Conservation (phyloP, 2,113 vertebrate genomes). For the Hipposideros armiger region DNA sequence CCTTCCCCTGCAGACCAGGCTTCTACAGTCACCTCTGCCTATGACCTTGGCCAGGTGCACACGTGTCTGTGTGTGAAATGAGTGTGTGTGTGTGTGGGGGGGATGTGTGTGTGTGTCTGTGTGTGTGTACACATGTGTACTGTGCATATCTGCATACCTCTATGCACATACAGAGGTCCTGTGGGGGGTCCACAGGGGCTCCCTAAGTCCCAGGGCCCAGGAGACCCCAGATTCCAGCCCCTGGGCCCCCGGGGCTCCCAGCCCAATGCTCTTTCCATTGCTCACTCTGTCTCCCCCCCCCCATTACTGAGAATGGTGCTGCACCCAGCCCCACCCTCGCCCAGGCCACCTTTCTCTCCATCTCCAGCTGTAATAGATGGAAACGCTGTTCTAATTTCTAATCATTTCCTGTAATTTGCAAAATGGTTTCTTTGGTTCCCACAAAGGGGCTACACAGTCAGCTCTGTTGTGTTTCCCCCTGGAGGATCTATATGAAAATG, state of each 20-base stretch:
- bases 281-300: background rate
- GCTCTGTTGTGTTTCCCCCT: background rate
- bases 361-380: conserved; percentile 63
- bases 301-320: background rate
- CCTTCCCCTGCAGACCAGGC: background rate
- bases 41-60: background rate
- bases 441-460: conserved; percentile 4
- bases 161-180: background rate
- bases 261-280: background rate
- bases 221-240: background rate
- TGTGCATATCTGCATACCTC: background rate
- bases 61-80: background rate
- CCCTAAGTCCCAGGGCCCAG: background rate
- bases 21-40: background rate
- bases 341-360: background rate
- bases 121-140: background rate
- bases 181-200: background rate
- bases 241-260: accelerated
- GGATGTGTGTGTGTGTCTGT: background rate
- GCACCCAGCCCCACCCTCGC: background rate
- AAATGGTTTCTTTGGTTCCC: conserved; percentile 61
- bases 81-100: background rate
- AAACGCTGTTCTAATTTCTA: conserved; percentile 62
- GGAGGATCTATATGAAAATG: conserved; percentile 67
- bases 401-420: conserved; percentile 79